These are phyloP conservation scores for Ceratina japonica DNA, from an alignment of 1,140 invertebrate species.

Conservation along the genomic window DNA sequence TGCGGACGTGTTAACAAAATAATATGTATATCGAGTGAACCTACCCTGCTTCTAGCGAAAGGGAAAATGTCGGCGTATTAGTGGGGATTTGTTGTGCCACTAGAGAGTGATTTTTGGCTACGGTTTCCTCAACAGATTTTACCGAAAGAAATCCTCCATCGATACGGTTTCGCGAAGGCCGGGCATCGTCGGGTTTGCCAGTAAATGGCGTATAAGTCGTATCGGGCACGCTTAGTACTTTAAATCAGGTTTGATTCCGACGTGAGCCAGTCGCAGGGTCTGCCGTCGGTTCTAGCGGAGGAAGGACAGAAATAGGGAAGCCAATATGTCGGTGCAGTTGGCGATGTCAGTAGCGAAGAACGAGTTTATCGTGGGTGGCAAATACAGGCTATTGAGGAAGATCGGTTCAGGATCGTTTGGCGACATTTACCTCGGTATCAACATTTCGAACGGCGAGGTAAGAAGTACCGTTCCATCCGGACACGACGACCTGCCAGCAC, in stretches of 20 bases:
- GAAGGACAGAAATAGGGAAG: conserved; percentile 50
- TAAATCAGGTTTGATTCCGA: conserved; percentile 52
- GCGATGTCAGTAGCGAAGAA: conserved; percentile 75
- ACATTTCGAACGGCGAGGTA: conserved; percentile 97
- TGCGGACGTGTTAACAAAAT: no score
- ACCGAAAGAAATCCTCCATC: background rate
- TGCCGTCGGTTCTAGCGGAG: conserved; percentile 49
- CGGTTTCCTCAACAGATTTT: conserved; percentile 22
- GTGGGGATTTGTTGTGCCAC: conserved; percentile 74
- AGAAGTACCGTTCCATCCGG: conserved; percentile 61
- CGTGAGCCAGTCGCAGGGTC: conserved; percentile 44
- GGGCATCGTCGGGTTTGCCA: conserved; percentile 27
- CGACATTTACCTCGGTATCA: conserved; percentile 98
- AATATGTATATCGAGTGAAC: no score
- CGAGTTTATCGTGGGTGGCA: conserved; percentile 92
- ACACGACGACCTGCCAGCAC: conserved; percentile 31
- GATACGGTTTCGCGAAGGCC: conserved; percentile 14
- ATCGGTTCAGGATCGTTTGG: conserved; percentile 99
- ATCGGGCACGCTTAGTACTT: conserved; percentile 35
- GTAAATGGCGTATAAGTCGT: conserved; percentile 32
- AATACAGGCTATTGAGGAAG: conserved; percentile 97
- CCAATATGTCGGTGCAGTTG: conserved; percentile 71
- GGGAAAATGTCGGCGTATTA: conserved; percentile 78
- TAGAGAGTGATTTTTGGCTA: conserved; percentile 60
- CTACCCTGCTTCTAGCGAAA: conserved; percentile 55